These are phyloP conservation scores for Myrmophylax atrothorax DNA, from an alignment of 2,113 vertebrate species.

Conservation along the genomic window DNA sequence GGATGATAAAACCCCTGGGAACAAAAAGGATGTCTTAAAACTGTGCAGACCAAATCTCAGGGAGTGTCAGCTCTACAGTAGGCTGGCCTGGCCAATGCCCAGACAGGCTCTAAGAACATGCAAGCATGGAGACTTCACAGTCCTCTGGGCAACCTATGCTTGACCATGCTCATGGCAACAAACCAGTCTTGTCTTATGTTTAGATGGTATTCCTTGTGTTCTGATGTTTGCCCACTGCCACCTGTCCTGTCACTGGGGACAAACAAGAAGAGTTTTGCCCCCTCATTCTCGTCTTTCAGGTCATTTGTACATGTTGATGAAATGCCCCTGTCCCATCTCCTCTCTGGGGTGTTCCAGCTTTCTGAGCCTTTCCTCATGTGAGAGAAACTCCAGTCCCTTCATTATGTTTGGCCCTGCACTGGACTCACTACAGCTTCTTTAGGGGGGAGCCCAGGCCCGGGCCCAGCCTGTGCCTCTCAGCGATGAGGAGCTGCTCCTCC, in stretches of 20 bases:
- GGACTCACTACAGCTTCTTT: too few relatives aligned
- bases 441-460: not conserved
- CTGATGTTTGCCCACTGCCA: not conserved
- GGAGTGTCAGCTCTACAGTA: not conserved
- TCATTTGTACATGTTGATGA: accelerated
- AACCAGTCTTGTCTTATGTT: accelerated
- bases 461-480: accelerated
- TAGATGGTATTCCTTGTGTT: not conserved
- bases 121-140: not conserved
- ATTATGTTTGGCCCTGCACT: accelerated
- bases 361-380: not conserved
- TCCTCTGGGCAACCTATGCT: not conserved
- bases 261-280: accelerated
- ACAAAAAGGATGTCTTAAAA: not conserved
- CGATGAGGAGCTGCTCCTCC: not conserved
- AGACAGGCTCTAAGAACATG: not conserved
- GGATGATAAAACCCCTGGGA: not conserved
- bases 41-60: not conserved
- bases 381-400: too few relatives aligned
- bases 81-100: accelerated
- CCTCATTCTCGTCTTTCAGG: not conserved
- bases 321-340: accelerated
- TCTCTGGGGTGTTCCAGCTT: too few relatives aligned
- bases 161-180: accelerated
- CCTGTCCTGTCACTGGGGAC: not conserved